phyloP scores from a whole-genome alignment of 2,797 vertebrate genomes.

The Anableps anableps region DNA sequence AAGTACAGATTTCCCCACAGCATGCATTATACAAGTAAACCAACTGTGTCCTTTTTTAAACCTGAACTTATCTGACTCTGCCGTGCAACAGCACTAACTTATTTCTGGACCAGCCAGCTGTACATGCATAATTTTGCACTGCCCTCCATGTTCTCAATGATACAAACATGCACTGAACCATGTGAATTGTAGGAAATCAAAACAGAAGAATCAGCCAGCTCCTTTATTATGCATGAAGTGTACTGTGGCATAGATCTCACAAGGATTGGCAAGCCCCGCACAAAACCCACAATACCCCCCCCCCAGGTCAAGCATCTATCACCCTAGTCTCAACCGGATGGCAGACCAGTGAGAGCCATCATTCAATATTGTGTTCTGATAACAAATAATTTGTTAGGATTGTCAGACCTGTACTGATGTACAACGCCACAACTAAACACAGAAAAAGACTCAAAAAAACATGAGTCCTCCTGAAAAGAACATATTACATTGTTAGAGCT shows the following conservation, averaged over 20 bases:
- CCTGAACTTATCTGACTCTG: slow-evolving; percentile 6
- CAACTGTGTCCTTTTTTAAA: slow-evolving; percentile 1
- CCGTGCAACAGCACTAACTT: background rate
- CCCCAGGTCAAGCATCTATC: slow-evolving; percentile 22
- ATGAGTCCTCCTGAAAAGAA: background rate
- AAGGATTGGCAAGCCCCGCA: background rate
- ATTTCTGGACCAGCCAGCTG: slow-evolving; percentile 8
- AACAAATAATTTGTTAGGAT: slow-evolving; percentile 2
- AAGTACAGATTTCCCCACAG: background rate
- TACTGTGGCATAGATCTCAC: slow-evolving; percentile 18
- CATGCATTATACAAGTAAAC: background rate
- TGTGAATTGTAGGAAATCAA: background rate
- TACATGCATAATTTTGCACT: slow-evolving; percentile 1
- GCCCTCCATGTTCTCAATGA: background rate
- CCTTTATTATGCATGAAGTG: slow-evolving; percentile 22
- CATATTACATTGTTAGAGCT: background rate
- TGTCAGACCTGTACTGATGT: background rate
- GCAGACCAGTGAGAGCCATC: background rate
- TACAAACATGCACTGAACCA: slow-evolving; percentile 11
- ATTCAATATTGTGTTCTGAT: background rate
- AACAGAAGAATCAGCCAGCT: slow-evolving; percentile 22
- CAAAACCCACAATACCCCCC: slow-evolving; percentile 1
- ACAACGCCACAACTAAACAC: background rate
- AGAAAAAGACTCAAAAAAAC: background rate
- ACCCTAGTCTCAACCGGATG: slow-evolving; percentile 7